A percentile compares a stretch with the other conserved stretches of the same genome.
Evolutionary conservation across 2,113 vertebrate species (phyloP).

Genomic region (Dasypus novemcinctus): DNA sequence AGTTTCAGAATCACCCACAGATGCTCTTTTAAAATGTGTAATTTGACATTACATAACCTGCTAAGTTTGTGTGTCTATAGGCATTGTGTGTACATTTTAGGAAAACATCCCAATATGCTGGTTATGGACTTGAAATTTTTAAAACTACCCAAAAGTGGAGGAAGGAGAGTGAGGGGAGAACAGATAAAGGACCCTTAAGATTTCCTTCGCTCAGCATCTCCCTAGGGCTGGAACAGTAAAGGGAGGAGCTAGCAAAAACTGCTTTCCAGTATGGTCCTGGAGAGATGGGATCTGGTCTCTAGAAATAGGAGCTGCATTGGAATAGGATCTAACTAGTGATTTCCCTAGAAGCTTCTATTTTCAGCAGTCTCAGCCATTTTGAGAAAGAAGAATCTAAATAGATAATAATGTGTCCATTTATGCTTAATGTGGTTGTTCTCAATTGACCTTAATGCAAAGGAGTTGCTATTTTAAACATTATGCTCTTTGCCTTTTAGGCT

Average conservation of each 20-base stretch:
- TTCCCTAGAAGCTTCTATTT: neutral
- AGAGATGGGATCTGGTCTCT: neutral
- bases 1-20: neutral
- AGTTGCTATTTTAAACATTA: neutral
- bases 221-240: neutral
- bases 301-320: neutral
- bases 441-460: neutral
- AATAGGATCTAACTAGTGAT: rapidly evolving
- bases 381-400: neutral
- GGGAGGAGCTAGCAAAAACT: neutral
- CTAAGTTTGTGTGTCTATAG: neutral
- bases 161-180: neutral
- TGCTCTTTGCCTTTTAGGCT: neutral
- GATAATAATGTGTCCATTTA: neutral
- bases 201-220: neutral
- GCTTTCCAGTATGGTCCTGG: neutral
- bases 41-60: neutral
- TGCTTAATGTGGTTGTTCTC: neutral
- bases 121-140: neutral
- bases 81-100: neutral
- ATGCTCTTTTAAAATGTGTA: neutral
- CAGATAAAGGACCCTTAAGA: neutral
- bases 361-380: neutral
- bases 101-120: neutral
- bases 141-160: neutral